Evolutionary conservation across 1,140 invertebrate genomes (phyloP).

Genomic region (Drosophila tsacasi): DNA sequence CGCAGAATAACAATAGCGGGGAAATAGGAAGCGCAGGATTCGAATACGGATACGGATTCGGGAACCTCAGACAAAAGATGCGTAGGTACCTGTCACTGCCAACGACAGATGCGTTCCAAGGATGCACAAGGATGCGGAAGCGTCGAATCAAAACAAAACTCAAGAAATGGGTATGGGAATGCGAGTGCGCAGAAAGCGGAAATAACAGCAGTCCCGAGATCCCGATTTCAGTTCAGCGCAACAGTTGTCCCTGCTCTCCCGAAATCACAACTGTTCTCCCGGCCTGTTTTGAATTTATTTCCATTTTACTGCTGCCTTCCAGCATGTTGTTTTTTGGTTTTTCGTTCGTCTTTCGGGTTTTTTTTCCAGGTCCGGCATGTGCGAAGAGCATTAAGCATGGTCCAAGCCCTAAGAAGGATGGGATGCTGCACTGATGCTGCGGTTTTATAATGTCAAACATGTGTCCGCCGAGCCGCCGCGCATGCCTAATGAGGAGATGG

Average conservation of each 20-base stretch:
- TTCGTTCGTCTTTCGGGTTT: background rate
- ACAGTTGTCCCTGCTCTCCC: constrained; percentile 65
- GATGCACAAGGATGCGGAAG: constrained; percentile 68
- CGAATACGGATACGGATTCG: constrained; percentile 22
- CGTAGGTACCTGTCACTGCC: constrained; percentile 66
- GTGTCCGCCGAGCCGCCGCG: constrained; percentile 53
- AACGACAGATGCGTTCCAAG: constrained; percentile 70
- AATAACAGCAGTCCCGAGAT: constrained; percentile 58
- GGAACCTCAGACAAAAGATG: constrained; percentile 51
- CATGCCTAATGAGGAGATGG: constrained; percentile 53
- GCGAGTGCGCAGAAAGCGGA: constrained; percentile 60
- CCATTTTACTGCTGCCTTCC: constrained; percentile 54
- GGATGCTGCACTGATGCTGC: constrained; percentile 55
- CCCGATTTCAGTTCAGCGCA: constrained; percentile 57
- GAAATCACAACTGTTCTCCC: constrained; percentile 71
- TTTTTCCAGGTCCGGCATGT: constrained; percentile 44
- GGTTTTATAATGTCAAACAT: constrained; percentile 80
- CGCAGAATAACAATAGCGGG: constrained; percentile 24
- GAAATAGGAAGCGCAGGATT: constrained; percentile 52
- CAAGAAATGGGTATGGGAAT: constrained; percentile 43
- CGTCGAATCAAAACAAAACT: constrained; percentile 71
- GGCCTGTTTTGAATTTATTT: constrained; percentile 70
- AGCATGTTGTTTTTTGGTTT: constrained; percentile 37
- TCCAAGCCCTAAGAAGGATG: constrained; percentile 17
- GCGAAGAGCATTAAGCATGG: constrained; percentile 64